Base-by-base conservation (phyloP, 2,888 invertebrate species). In the Embidobia sp. region DNA sequence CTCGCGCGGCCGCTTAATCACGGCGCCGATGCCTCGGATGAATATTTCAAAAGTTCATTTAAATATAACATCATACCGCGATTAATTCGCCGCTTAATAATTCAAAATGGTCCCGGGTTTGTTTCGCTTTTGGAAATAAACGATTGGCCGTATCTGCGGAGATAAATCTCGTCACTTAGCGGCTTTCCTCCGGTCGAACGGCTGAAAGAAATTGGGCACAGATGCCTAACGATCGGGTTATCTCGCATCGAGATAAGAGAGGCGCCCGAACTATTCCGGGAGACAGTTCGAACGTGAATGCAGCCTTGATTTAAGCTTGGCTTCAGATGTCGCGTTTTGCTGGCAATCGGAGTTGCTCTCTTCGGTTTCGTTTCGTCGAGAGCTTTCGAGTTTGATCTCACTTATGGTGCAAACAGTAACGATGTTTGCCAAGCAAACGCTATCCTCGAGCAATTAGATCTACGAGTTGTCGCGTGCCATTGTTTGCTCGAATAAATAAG, bases 401-500 rank as follows among this genome's bases (percentile, higher is more conserved):
- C n/a, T n/a, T n/a, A n/a, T 42, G 29, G 19, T 18, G 5, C 27
- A 16, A 19, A 8, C 6, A 15, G 8, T 15, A 72, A 64, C 78
- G 76, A 67, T 81, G 79, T 83, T 84, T 83, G 76, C 79, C 55
- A 70, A 80, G 81, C 72, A 83, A 85, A 85, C 10, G 10, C 77
- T n/a, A n/a, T n/a, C 55, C 79, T 74, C 55, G 44, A 72, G 80
- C 81, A 84, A 83, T 84, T 84, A 83, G 79, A 78, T 77, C 73
- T 79, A 77, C 48, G 48, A 48, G 61, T 66, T 46, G 79, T 78
- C 87, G 85, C 87, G 87, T 87, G 87, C 84, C 86, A 81, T 82
- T 87, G 85, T 88, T 88, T 87, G 88, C 84, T 83, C 83, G 84
- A 79, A 83, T 86, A 87, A 88, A 87, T 85, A 87, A 88, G 87